Evolutionary conservation across 2,888 invertebrate genomes (phyloP).

Genomic region (Gari tellinella): DNA sequence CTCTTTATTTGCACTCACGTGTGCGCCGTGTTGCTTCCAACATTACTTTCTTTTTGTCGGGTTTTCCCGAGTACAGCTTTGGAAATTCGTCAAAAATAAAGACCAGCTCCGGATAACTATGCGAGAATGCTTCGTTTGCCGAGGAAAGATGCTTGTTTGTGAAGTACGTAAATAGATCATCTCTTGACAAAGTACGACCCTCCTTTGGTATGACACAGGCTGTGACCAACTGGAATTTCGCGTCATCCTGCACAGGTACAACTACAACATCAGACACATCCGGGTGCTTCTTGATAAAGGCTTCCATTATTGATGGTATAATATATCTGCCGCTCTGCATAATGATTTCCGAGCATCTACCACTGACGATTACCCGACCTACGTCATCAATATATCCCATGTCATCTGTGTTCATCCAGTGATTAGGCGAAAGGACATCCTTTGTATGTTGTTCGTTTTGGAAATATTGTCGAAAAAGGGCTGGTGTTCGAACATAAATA

Average conservation of each 20-base stretch:
- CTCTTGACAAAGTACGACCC: conserved; percentile 5
- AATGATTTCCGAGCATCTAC: conserved; percentile 27
- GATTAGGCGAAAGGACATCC: conserved; percentile 11
- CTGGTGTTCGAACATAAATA: conserved; percentile 26
- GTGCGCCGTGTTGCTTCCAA: conserved; percentile 2
- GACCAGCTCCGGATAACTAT: conserved; percentile 7
- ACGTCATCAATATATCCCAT: conserved; percentile 21
- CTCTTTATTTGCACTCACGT: too few relatives aligned
- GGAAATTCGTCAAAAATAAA: conserved; percentile 32
- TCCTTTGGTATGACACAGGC: conserved; percentile 42
- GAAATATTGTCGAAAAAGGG: conserved; percentile 20
- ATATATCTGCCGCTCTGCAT: conserved; percentile 14
- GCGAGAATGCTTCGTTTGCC: conserved; percentile 18
- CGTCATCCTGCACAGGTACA: conserved; percentile 29
- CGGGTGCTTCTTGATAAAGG: conserved; percentile 31
- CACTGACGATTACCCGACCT: conserved; percentile 18
- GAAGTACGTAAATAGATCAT: conserved; percentile 14
- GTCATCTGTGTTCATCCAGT: conserved; percentile 49
- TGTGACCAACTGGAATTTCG: conserved; percentile 24
- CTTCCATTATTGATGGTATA: conserved; percentile 26
- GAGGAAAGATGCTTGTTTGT: not conserved
- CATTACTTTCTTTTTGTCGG: conserved; percentile 19
- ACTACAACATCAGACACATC: conserved; percentile 43
- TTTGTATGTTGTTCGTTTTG: conserved; percentile 17
- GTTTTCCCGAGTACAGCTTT: conserved; percentile 37